phyloP scores from a whole-genome alignment of 2,888 invertebrate genomes.

The Blastobasis adustella region DNA sequence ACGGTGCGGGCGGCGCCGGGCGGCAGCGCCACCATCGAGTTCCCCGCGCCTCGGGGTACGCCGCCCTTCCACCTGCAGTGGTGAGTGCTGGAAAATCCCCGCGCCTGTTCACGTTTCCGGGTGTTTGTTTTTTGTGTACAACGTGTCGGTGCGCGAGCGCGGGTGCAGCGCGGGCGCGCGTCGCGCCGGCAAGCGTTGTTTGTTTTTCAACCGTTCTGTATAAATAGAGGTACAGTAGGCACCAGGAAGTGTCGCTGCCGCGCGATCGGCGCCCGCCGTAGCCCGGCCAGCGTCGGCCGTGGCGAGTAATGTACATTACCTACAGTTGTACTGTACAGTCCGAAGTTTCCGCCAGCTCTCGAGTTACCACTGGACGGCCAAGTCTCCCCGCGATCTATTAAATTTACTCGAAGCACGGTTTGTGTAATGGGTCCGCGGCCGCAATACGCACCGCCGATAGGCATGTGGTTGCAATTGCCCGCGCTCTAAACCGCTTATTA shows the following conservation, averaged over 20 bases:
- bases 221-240: conserved; percentile 58
- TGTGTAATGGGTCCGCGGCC: too few relatives aligned
- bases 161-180: conserved; percentile 14
- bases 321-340: not conserved
- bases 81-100: not conserved
- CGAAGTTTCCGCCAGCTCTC: conserved; percentile 5
- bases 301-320: too few relatives aligned
- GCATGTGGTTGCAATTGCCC: too few relatives aligned
- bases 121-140: not conserved
- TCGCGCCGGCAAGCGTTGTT: conserved; percentile 52
- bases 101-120: too few relatives aligned
- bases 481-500: too few relatives aligned
- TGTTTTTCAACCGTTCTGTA: conserved; percentile 66
- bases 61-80: conserved; percentile 38
- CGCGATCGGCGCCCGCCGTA: conserved; percentile 15
- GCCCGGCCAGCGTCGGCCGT: too few relatives aligned
- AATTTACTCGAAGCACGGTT: too few relatives aligned
- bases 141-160: not conserved
- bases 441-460: too few relatives aligned
- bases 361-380: conserved; percentile 2
- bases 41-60: conserved; percentile 51
- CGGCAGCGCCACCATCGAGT: conserved; percentile 35
- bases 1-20: conserved; percentile 54
- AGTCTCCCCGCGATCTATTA: not conserved
- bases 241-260: conserved; percentile 52